A percentile compares a stretch with the other conserved stretches of the same genome.
These are phyloP conservation scores for Loripinus fragilis DNA, from an alignment of 2,888 invertebrate genomes.

Conservation along the genomic window DNA sequence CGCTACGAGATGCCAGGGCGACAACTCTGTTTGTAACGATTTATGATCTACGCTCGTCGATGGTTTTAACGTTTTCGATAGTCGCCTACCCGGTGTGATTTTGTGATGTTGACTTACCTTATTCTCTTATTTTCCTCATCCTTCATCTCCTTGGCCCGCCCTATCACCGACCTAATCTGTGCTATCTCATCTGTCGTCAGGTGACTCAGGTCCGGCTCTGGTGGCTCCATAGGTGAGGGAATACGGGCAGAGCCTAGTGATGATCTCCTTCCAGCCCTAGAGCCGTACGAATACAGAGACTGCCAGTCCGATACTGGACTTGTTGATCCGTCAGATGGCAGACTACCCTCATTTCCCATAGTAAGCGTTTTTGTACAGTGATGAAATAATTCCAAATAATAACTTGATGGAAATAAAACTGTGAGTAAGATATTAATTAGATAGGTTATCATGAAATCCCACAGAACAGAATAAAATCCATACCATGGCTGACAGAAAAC, in stretches of 20 bases:
- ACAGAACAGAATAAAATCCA: not conserved
- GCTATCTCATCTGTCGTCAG: constrained; percentile 86
- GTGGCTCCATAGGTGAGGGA: constrained; percentile 80
- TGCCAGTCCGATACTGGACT: constrained; percentile 74
- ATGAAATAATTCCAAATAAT: not conserved
- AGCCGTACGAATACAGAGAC: constrained; percentile 73
- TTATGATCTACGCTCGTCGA: too few relatives aligned
- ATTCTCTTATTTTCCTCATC: constrained; percentile 77
- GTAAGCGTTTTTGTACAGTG: not conserved
- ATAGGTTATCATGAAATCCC: not conserved
- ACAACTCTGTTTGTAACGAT: too few relatives aligned
- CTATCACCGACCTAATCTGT: constrained; percentile 87
- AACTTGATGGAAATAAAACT: not conserved
- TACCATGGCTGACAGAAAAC: not conserved
- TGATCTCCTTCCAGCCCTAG: constrained; percentile 73
- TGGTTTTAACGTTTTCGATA: too few relatives aligned
- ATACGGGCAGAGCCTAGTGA: constrained; percentile 75
- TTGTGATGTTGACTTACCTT: constrained; percentile 65
- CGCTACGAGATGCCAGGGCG: too few relatives aligned
- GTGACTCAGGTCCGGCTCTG: constrained; percentile 86
- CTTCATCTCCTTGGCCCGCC: constrained; percentile 85
- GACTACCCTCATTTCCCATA: constrained; percentile 72
- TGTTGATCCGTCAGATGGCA: constrained; percentile 61
- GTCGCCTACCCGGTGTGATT: too few relatives aligned
- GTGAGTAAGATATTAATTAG: not conserved